phyloP scores from a whole-genome alignment of 2,888 invertebrate genomes.

The Hirtodrosophila confusa region DNA sequence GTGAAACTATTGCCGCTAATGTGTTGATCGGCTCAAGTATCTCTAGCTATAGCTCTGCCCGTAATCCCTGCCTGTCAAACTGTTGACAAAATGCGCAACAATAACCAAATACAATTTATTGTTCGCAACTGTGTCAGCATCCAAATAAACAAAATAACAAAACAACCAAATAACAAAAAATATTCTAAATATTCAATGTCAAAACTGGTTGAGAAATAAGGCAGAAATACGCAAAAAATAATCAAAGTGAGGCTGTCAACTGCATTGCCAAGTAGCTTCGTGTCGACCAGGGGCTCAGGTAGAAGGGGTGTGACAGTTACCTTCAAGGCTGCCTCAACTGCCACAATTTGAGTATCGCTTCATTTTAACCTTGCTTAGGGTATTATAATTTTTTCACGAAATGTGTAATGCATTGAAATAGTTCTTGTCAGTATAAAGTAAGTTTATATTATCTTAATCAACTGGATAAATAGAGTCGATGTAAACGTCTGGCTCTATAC shows the following conservation, averaged over 20 bases:
- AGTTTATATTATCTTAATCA: too few relatives aligned
- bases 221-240: constrained; percentile 56
- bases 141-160: constrained; percentile 25
- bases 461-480: too few relatives aligned
- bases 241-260: constrained; percentile 61
- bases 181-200: constrained; percentile 69
- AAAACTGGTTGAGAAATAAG: constrained; percentile 58
- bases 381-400: too few relatives aligned
- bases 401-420: too few relatives aligned
- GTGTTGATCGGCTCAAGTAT: constrained; percentile 9
- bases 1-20: constrained; percentile 17
- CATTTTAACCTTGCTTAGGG: too few relatives aligned
- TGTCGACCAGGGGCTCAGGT: constrained; percentile 6
- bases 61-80: constrained; percentile 37
- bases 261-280: constrained; percentile 67
- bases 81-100: constrained; percentile 55
- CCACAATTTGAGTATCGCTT: not conserved
- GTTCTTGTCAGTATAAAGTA: too few relatives aligned
- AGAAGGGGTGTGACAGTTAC: not conserved
- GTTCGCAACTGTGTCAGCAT: constrained; percentile 58
- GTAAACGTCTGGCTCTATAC: too few relatives aligned
- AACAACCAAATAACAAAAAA: constrained; percentile 10
- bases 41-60: not conserved
- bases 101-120: constrained; percentile 33
- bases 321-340: constrained; percentile 26